Percentiles rank a stretch among this genome's conserved stretches.
These are phyloP conservation scores for Auanema sp. DNA, from an alignment of 2,888 invertebrate genomes.

Conservation along the genomic window DNA sequence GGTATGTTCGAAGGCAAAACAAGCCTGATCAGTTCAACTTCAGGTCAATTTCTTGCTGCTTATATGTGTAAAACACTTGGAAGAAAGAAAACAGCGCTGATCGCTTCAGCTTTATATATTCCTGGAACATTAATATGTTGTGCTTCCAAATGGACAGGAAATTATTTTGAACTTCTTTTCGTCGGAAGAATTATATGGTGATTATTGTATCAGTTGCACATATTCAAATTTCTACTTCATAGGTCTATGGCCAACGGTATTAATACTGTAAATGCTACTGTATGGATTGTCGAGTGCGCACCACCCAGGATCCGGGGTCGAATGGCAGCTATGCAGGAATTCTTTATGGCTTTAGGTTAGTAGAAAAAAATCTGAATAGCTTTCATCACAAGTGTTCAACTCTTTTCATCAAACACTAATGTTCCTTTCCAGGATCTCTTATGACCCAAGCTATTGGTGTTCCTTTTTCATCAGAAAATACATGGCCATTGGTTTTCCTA, in stretches of 20 bases:
- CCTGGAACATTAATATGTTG: constrained; percentile 26
- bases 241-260: constrained; percentile 37
- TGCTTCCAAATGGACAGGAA: constrained; percentile 21
- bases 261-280: constrained; percentile 37
- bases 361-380: no score
- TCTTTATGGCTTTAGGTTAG: constrained; percentile 37
- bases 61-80: constrained; percentile 29
- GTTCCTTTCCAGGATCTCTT: constrained; percentile 28
- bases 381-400: background rate
- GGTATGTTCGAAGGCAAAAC: constrained; percentile 8
- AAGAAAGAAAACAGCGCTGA: constrained; percentile 23
- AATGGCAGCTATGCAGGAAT: constrained; percentile 45
- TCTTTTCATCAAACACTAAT: constrained; percentile 2
- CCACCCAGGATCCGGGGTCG: constrained; percentile 33
- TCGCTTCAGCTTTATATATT: constrained; percentile 24
- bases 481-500: constrained; percentile 37
- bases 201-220: background rate
- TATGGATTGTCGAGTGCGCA: constrained; percentile 45
- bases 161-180: constrained; percentile 27
- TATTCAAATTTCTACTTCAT: background rate
- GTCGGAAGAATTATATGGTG: constrained; percentile 33
- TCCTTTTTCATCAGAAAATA: constrained; percentile 31
- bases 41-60: constrained; percentile 30
- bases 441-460: constrained; percentile 39
- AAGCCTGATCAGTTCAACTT: background rate